Conservation (phyloP, 2,113 vertebrate genomes). For the Tragelaphus buxtoni region DNA sequence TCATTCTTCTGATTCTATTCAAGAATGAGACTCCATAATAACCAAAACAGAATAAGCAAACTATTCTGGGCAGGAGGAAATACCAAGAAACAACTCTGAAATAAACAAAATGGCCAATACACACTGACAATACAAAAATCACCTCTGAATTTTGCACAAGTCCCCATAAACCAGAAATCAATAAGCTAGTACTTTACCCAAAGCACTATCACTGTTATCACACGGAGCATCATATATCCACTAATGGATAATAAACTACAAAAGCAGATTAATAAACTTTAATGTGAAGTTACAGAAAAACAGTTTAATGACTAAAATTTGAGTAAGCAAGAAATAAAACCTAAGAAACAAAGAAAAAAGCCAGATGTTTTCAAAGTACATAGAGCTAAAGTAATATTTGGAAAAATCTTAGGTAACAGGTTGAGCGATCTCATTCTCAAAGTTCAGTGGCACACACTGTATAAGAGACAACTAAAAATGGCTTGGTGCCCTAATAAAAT, state of each 20-base stretch:
- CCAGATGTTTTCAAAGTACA: not conserved
- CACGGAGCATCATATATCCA: not conserved
- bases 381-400: not conserved
- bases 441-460: not conserved
- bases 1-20: not conserved
- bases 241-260: not conserved
- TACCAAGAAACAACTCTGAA: not conserved
- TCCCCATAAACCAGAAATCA: not conserved
- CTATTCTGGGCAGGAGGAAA: not conserved
- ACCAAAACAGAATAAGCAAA: not conserved
- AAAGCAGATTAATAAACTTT: not conserved
- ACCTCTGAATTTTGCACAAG: not conserved
- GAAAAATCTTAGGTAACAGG: not conserved
- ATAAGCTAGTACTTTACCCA: not conserved
- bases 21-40: not conserved
- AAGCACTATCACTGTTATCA: not conserved
- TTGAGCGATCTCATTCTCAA: not conserved
- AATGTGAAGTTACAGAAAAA: not conserved
- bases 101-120: not conserved
- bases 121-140: not conserved
- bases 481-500: not conserved
- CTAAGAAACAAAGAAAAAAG: not conserved
- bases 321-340: slow-evolving; percentile 20
- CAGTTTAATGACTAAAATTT: not conserved
- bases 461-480: not conserved